These are phyloP conservation scores for Apamea epomidion DNA, from an alignment of 2,888 invertebrate genomes.

Conservation along the genomic window DNA sequence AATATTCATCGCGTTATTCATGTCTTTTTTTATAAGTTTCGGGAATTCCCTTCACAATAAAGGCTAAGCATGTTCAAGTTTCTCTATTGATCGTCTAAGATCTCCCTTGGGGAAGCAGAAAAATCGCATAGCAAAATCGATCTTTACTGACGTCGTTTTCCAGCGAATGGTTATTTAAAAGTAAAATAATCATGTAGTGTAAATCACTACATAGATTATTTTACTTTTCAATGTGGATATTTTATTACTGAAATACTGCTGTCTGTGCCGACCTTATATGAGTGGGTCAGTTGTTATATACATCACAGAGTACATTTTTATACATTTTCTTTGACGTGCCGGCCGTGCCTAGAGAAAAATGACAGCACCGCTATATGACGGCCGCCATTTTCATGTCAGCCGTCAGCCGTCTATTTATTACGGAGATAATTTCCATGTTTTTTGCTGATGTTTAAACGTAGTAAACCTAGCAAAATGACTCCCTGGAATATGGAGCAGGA, in stretches of 20 bases:
- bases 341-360: neutral
- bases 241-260: neutral
- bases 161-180: too few species aligned
- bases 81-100: conserved; percentile 1
- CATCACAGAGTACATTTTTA: too few species aligned
- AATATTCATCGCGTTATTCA: neutral
- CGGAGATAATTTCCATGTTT: neutral
- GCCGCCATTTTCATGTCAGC: conserved; percentile 15
- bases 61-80: neutral
- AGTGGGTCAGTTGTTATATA: too few species aligned
- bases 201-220: neutral
- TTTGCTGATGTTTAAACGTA: neutral
- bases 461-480: conserved; percentile 8
- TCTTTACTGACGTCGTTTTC: neutral
- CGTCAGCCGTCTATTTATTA: conserved; percentile 1
- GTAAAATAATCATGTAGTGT: neutral
- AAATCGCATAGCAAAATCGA: neutral
- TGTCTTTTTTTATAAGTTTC: neutral
- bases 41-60: neutral
- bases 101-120: neutral
- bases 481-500: conserved; percentile 11
- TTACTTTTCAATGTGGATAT: neutral
- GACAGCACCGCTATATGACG: conserved; percentile 18
- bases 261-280: neutral
- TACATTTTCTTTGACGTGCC: neutral